These are phyloP conservation scores for Drosophila kanapiae DNA, from an alignment of 1,140 invertebrate genomes.

Conservation along the genomic window DNA sequence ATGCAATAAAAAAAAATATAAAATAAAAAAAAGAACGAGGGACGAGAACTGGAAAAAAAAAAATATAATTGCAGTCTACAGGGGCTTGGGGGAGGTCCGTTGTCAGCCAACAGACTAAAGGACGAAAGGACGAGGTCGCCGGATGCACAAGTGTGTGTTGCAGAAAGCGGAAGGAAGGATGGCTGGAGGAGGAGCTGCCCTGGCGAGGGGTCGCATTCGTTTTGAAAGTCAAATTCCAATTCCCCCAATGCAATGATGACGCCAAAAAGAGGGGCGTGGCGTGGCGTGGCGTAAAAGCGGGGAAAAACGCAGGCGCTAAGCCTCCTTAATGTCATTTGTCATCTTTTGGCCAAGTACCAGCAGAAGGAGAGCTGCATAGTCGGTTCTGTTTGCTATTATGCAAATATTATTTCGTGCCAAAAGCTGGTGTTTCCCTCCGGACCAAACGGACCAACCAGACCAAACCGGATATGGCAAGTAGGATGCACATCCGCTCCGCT, in stretches of 20 bases:
- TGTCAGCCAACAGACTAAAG: constrained; percentile 1
- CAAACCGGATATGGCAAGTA: neutral
- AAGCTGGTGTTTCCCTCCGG: constrained; percentile 19
- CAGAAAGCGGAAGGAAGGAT: neutral
- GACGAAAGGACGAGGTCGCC: constrained; percentile 44
- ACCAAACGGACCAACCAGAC: neutral
- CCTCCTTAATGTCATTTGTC: constrained; percentile 80
- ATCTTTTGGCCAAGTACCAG: constrained; percentile 63
- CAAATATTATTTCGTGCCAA: constrained; percentile 78
- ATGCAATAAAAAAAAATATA: neutral
- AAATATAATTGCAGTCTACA: constrained; percentile 66
- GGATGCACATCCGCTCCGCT: constrained; percentile 12
- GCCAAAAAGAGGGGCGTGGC: constrained; percentile 12
- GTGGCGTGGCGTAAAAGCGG: neutral
- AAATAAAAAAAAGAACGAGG: neutral
- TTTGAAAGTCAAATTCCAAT: constrained; percentile 58
- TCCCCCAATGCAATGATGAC: too few relatives aligned
- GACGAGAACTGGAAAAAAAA: constrained; percentile 21
- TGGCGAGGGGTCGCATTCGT: constrained; percentile 18
- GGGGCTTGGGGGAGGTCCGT: too few relatives aligned
- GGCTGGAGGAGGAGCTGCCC: neutral
- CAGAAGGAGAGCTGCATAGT: constrained; percentile 38
- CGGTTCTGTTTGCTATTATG: constrained; percentile 74
- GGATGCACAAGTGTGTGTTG: constrained; percentile 43
- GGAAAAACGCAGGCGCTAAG: constrained; percentile 61